Percentiles rank a stretch among this genome's conserved stretches.
Evolutionary conservation across 2,797 vertebrate genomes (phyloP).

Genomic region (Mormyrops boulengeri): DNA sequence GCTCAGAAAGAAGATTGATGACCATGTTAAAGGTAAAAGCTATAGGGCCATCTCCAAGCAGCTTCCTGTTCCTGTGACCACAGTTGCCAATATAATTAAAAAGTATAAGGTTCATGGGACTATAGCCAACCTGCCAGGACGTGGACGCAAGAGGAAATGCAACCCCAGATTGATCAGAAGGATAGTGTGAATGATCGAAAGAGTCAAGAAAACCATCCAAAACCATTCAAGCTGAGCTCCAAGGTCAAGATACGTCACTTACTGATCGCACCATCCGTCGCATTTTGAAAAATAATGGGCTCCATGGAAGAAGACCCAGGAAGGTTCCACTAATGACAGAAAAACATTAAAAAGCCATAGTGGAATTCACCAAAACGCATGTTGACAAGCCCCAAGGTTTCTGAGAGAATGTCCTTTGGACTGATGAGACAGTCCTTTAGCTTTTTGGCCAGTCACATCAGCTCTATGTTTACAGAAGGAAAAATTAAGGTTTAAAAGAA

Average conservation of each 20-base stretch:
- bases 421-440: not conserved
- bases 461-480: not conserved
- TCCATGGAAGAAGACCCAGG: not conserved
- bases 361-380: not conserved
- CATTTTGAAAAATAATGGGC: not conserved
- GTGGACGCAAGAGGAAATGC: not conserved
- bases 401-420: not conserved
- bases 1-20: not conserved
- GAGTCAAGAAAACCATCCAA: not conserved
- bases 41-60: not conserved
- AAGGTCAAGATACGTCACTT: not conserved
- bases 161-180: not conserved
- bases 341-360: not conserved
- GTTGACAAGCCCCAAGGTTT: not conserved
- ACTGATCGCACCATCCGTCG: not conserved
- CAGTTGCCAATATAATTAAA: not conserved
- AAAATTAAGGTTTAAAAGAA: not conserved
- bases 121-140: not conserved
- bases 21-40: not conserved
- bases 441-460: not conserved
- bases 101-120: not conserved
- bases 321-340: not conserved
- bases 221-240: not conserved
- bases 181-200: not conserved
- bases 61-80: not conserved